Percentiles rank a stretch among this genome's conserved stretches.
Conservation (phyloP, 1,140 invertebrate species). For the Cheumatopsyche charites region DNA sequence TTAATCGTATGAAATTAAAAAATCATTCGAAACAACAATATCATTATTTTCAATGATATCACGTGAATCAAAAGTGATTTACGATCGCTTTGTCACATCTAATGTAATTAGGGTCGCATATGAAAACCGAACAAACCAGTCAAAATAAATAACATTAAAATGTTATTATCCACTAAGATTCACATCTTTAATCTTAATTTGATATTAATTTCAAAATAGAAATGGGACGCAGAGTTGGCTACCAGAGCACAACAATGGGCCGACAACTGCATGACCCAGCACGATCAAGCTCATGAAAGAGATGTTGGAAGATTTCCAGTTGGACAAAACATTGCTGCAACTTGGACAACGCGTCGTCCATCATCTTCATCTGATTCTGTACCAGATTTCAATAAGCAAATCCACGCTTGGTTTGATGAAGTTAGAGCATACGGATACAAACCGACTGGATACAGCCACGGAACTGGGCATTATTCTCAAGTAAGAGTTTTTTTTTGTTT, state of each 20-base stretch:
- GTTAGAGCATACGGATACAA: constrained; percentile 73
- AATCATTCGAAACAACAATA: too few relatives aligned
- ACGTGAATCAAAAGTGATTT: too few relatives aligned
- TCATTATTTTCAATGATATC: too few relatives aligned
- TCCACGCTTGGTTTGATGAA: constrained; percentile 82
- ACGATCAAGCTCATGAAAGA: constrained; percentile 66
- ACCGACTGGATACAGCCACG: constrained; percentile 66
- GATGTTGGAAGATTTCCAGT: constrained; percentile 74
- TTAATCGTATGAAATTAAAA: too few relatives aligned
- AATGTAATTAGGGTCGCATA: too few relatives aligned
- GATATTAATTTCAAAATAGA: constrained; percentile 55
- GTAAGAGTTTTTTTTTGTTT: constrained; percentile 55
- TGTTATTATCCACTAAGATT: too few relatives aligned
- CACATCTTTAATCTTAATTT: too few relatives aligned
- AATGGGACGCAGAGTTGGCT: constrained; percentile 89
- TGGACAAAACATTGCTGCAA: constrained; percentile 81
- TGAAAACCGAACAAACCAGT: too few relatives aligned
- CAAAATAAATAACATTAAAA: too few relatives aligned
- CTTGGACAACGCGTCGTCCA: constrained; percentile 75
- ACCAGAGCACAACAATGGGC: constrained; percentile 81
- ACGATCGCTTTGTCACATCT: too few relatives aligned
- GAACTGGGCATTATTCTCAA: constrained; percentile 84
- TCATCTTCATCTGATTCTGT: constrained; percentile 62
- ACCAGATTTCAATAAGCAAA: constrained; percentile 76
- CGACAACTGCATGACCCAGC: constrained; percentile 75